Base-by-base conservation (phyloP, 2,888 invertebrate genomes). In the Erebia palarica region DNA sequence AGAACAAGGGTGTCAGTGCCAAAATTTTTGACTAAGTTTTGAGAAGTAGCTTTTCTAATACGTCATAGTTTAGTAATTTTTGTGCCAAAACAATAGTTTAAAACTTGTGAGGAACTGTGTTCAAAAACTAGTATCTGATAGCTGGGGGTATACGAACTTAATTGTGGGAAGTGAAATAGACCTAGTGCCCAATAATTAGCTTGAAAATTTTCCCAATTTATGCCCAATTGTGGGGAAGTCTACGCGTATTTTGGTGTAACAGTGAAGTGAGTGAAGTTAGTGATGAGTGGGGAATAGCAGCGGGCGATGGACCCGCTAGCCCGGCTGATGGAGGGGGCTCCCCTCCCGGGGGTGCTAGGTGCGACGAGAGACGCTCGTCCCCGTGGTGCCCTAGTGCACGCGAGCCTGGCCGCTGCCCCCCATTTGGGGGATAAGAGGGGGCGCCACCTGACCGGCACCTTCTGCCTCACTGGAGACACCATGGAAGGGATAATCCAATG, bases 401-500 rank as follows among this genome's bases (percentile, higher is more conserved):
- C 96, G 73, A 96, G 96, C 80, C 91, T 96, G 76, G 96, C 96
- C 61, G 96, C 96, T 71, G 95, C 96, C 69, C 95, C 96, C 69
- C 95, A 96, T 68, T 95, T 97, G 53, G 91, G 90, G 1, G 93
- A 92, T 81, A 95, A 96, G 82, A 96, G 96, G 85, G 96, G 96
- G 78, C 94, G 97, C 76, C 97, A 97, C 85, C 94, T 97, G 76
- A 97, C 97, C 18, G 97, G 97, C 79, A 97, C 97, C 68, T 97
- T 98, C 92, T 97, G 97, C 84, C 95, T 97, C 73, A 97, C 97
- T 63, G 97, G 97, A 69, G 97, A 97, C 91, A 97, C 97, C 73
- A 97, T 98, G 97, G 97, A 98, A 86, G 97, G 97, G 80, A 97
- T 98, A 85, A 97, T 98, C 86, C 97, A 98, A 94, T 97, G 97